Percentiles rank a stretch among this genome's conserved stretches.
Conservation (phyloP, 2,888 invertebrate species). For the Prenolepis imparis region DNA sequence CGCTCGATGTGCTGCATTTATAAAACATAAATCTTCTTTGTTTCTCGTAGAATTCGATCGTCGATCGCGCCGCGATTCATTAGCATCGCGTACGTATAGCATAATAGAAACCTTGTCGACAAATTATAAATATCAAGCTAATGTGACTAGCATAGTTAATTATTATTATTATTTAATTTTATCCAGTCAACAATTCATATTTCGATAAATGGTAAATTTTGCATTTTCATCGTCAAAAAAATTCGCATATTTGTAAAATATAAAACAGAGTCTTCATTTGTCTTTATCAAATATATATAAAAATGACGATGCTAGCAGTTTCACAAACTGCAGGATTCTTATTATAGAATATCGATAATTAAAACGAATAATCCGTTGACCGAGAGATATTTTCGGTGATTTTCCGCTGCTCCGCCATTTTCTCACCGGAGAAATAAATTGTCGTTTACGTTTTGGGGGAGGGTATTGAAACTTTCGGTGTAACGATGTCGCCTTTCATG, state of each 20-base stretch:
- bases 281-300: no score
- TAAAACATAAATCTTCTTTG: conserved; percentile 37
- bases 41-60: conserved; percentile 20
- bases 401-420: conserved; percentile 1
- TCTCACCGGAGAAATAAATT: conserved; percentile 26
- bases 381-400: background rate
- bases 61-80: background rate
- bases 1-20: conserved; percentile 16
- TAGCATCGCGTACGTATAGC: background rate
- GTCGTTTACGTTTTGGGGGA: conserved; percentile 26
- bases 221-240: no score
- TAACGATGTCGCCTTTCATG: conserved; percentile 51
- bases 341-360: conserved; percentile 24
- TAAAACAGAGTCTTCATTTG: no score
- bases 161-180: background rate
- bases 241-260: no score
- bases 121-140: background rate
- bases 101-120: background rate
- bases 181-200: background rate
- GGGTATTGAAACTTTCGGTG: conserved; percentile 32
- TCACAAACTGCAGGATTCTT: no score
- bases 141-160: background rate
- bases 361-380: background rate
- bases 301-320: no score
- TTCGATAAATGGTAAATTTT: background rate